Percentiles rank a stretch among this genome's conserved stretches.
Evolutionary conservation across 2,797 vertebrate genomes (phyloP).

Genomic region (Aeoliscus strigatus): DNA sequence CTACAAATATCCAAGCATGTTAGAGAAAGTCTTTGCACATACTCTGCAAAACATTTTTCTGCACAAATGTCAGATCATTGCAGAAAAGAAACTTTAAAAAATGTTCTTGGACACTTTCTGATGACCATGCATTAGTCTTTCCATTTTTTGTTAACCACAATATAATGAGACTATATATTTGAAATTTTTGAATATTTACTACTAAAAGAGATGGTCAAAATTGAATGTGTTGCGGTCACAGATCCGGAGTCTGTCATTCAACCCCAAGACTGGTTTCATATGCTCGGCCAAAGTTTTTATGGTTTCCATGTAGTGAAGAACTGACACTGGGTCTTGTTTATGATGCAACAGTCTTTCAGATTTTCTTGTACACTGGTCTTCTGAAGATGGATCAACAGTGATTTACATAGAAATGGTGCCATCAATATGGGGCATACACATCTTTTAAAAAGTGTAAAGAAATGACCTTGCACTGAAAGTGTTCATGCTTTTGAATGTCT

Average conservation of each 20-base stretch:
- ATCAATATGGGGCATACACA: conserved; percentile 85
- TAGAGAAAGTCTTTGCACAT: conserved; percentile 61
- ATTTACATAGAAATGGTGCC: conserved; percentile 82
- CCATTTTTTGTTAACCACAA: conserved; percentile 72
- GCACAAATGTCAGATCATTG: conserved; percentile 63
- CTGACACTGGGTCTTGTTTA: conserved; percentile 58
- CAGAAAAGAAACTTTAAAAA: conserved; percentile 58
- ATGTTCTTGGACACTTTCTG: conserved; percentile 70
- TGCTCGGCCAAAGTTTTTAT: conserved; percentile 66
- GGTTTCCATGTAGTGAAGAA: conserved; percentile 52
- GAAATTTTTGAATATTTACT: conserved; percentile 70
- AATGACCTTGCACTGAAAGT: conserved; percentile 78
- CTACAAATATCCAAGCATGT: conserved; percentile 70
- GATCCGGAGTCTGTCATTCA: conserved; percentile 66
- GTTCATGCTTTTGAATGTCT: conserved; percentile 77
- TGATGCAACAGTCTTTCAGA: conserved; percentile 60
- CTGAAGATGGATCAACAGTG: conserved; percentile 70
- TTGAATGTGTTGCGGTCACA: conserved; percentile 64
- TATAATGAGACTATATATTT: conserved; percentile 76
- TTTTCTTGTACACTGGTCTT: conserved; percentile 69
- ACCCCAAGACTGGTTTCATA: conserved; percentile 72
- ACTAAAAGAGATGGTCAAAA: conserved; percentile 63
- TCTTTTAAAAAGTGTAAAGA: conserved; percentile 80
- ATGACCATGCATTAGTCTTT: conserved; percentile 75
- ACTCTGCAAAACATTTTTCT: conserved; percentile 66